Percentiles rank a stretch among this genome's conserved stretches.
Evolutionary conservation across 2,113 vertebrate species (phyloP).

Genomic region (Talpa occidentalis): DNA sequence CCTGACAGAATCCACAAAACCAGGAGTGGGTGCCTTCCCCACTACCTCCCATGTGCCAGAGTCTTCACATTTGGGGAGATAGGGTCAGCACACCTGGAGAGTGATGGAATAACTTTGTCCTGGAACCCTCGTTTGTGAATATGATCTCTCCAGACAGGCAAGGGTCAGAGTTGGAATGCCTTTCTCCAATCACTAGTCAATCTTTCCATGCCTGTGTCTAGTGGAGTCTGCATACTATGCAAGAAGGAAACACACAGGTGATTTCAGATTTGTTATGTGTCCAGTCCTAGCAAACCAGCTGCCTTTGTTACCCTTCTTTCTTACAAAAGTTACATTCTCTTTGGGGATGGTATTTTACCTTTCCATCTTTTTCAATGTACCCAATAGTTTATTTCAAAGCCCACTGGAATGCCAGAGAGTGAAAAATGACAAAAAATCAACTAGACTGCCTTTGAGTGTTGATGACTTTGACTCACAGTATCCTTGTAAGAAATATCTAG

Average conservation of each 20-base stretch:
- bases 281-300: neutral
- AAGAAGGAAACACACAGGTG: neutral
- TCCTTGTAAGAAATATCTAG: neutral
- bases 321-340: neutral
- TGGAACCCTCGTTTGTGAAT: neutral
- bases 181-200: neutral
- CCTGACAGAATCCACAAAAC: neutral
- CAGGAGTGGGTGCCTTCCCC: no score
- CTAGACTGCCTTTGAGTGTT: neutral
- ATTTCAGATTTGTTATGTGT: neutral
- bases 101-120: neutral
- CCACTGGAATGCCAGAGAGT: neutral
- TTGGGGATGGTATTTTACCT: neutral
- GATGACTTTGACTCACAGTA: neutral
- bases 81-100: neutral
- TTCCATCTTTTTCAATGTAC: neutral
- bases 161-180: neutral
- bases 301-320: neutral
- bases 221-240: neutral
- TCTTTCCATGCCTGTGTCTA: neutral
- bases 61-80: neutral
- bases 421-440: neutral
- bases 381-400: conserved; percentile 6
- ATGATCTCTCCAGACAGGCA: neutral
- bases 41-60: neutral